A percentile compares a stretch with the other conserved stretches of the same genome.
phyloP scores from a whole-genome alignment of 2,113 vertebrate species.

The Physeter macrocephalus region DNA sequence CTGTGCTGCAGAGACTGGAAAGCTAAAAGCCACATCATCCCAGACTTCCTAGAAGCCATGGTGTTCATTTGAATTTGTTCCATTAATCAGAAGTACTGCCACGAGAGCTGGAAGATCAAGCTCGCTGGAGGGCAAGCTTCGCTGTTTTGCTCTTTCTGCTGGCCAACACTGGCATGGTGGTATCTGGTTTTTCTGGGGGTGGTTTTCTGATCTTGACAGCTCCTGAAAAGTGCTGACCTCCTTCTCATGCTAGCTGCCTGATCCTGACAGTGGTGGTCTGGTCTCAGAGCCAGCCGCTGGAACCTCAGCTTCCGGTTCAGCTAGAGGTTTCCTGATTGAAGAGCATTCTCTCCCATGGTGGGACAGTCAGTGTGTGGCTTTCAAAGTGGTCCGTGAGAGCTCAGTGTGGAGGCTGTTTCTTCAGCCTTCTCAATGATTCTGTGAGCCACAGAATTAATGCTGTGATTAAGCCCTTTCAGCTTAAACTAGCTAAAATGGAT shows the following conservation, averaged over 20 bases:
- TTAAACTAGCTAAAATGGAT: background rate
- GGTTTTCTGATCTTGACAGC: background rate
- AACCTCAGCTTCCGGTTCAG: background rate
- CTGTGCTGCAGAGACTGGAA: background rate
- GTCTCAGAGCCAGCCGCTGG: background rate
- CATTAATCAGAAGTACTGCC: background rate
- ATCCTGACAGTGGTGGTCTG: background rate
- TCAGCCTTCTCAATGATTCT: background rate
- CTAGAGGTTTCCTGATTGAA: background rate
- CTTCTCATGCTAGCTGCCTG: background rate
- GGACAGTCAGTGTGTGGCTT: background rate
- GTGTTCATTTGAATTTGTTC: background rate
- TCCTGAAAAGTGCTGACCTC: background rate
- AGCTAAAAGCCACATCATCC: background rate
- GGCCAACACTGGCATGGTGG: background rate
- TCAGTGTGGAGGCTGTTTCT: background rate
- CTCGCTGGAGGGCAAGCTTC: background rate
- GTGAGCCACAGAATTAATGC: background rate
- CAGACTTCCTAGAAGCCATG: background rate
- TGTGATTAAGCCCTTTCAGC: background rate
- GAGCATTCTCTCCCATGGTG: background rate
- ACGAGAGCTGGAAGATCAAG: background rate
- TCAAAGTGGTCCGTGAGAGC: background rate
- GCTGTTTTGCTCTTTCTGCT: background rate
- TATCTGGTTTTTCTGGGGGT: background rate